Evolutionary conservation across 1,140 invertebrate species (phyloP), one percentile per base, ranked within the genome.

Genomic region (Maniola jurtina): DNA sequence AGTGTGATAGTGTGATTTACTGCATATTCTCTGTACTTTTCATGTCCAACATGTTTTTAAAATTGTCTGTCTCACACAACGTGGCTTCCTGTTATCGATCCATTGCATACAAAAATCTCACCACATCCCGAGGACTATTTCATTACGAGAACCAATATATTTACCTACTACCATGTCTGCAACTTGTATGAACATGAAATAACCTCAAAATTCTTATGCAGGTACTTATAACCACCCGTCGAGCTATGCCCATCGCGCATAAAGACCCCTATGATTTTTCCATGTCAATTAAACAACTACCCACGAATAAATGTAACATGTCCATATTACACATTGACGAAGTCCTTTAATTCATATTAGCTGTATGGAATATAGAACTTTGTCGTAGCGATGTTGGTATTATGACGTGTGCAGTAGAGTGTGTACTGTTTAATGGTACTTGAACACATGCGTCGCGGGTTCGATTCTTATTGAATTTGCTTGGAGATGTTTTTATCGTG

Each of bases 381-480:
- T 55, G 54, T 55, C 6, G 3, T 7, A 55, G 0, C 40, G 40
- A 60, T 75, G 61, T 77, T 66, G 61, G 61, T 81, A 82, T 84
- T 85, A 84, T 83, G 80, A 81, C 80, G 79, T 71, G 73, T 75
- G 80, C 76, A 73, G 64, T 77, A 54, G 47, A 65, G 79, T 67
- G 71, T 72, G 76, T 73, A 73, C 60, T 77, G 57, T 52, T 65
- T 64, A 65, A 84, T 77, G 68, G 76, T 75, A 64, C 86, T 89
- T 73, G 78, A 86, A 83, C 86, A 89, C 86, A 89, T 89, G 86
- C 64, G 82, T 81, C 67, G 73, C 60, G 58, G 77, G 73, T 87
- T 80, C 77, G 78, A 85, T 80, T 83, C 83, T 85, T 83, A 83
- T 87, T 82, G 77, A 86, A 78, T 83, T 84, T 83, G 73, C 73